Conservation (phyloP, 53 echinoderm and acorn worm genomes). For the Echinometra lucunter region DNA sequence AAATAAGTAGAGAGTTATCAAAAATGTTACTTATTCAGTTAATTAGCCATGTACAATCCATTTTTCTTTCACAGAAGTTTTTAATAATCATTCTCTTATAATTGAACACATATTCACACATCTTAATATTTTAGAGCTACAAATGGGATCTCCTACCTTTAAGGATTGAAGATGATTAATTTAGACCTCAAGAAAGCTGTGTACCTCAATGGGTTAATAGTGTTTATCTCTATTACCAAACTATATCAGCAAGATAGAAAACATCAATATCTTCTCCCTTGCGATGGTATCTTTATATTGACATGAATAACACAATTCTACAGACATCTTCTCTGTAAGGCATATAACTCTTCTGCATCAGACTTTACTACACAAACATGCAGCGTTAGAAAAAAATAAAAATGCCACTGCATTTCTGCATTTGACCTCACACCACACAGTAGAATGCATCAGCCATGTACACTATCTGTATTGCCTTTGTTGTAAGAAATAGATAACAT, state of each 20-base stretch:
- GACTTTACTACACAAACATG: neutral
- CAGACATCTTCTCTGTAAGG: neutral
- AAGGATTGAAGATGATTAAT: too few species aligned
- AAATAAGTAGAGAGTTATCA: too few species aligned
- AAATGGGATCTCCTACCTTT: too few species aligned
- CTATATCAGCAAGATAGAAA: neutral
- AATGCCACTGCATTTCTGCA: neutral
- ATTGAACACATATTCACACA: too few species aligned
- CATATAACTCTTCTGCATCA: neutral
- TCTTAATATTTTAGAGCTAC: too few species aligned
- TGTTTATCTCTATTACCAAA: neutral
- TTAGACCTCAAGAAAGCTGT: too few species aligned
- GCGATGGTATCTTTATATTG: neutral
- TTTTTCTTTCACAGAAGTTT: too few species aligned
- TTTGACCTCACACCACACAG: slow-evolving; percentile 16
- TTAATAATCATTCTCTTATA: too few species aligned
- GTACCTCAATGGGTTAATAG: too few species aligned
- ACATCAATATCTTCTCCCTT: neutral
- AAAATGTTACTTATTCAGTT: too few species aligned
- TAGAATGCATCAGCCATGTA: slow-evolving; percentile 15
- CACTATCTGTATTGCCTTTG: slow-evolving; percentile 38
- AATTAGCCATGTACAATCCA: too few species aligned
- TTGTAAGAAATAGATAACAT: slow-evolving; percentile 48
- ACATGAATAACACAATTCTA: neutral
- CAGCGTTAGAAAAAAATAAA: slow-evolving; percentile 26